These are phyloP conservation scores for Cataglyphis hispanica DNA, from an alignment of 1,140 invertebrate genomes.

Conservation along the genomic window DNA sequence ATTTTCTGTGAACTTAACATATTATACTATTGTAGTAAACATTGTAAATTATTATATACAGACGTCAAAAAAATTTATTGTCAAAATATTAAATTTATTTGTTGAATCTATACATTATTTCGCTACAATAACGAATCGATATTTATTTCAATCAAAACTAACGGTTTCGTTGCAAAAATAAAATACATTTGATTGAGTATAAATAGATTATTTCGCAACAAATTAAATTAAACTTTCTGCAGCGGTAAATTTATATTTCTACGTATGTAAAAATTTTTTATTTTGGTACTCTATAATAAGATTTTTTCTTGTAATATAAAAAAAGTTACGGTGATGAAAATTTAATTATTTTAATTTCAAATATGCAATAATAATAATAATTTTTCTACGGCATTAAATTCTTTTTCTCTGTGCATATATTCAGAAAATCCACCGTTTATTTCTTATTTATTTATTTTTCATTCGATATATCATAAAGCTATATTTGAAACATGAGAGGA, in stretches of 20 bases:
- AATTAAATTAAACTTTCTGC: background rate
- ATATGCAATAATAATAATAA: background rate
- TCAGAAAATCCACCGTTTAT: background rate
- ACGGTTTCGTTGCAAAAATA: background rate
- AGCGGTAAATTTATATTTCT: background rate
- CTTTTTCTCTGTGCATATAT: background rate
- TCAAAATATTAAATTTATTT: background rate
- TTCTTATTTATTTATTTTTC: background rate
- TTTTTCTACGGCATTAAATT: background rate
- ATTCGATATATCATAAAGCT: background rate
- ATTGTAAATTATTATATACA: background rate
- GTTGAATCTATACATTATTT: background rate
- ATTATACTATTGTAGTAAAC: background rate
- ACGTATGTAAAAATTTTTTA: background rate
- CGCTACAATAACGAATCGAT: background rate
- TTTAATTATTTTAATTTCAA: background rate
- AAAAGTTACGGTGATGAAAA: background rate
- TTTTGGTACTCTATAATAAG: background rate
- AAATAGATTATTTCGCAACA: background rate
- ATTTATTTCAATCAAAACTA: background rate
- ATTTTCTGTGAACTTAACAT: background rate
- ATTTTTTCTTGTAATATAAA: background rate
- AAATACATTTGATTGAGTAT: background rate
- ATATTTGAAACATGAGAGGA: slow-evolving; percentile 2
- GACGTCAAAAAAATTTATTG: background rate